Evolutionary conservation across 2,797 vertebrate genomes (phyloP).

Genomic region (Mus caroli): DNA sequence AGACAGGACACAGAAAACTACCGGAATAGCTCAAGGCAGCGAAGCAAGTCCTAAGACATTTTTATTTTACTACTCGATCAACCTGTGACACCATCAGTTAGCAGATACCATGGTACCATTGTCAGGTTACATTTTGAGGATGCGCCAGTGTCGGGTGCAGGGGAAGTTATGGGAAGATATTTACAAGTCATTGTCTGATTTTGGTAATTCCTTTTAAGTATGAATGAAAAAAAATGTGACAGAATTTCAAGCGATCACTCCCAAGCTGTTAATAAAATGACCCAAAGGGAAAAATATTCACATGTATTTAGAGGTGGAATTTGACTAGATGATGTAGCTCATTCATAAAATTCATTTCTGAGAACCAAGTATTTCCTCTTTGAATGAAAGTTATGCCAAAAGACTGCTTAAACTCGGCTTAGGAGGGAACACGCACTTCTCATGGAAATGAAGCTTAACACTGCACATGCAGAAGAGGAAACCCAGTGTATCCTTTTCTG

Average conservation of each 20-base stretch:
- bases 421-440: not conserved
- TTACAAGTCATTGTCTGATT: not conserved
- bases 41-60: not conserved
- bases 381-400: conserved; percentile 6
- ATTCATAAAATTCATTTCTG: conserved; percentile 36
- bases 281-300: not conserved
- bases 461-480: not conserved
- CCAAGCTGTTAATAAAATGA: not conserved
- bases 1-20: not conserved
- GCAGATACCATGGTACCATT: not conserved
- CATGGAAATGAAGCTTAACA: not conserved
- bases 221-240: not conserved
- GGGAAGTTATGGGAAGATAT: not conserved
- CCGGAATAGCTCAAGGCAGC: not conserved
- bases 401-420: not conserved
- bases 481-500: not conserved
- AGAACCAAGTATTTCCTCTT: not conserved
- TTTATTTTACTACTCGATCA: not conserved
- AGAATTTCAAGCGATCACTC: not conserved
- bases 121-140: not conserved
- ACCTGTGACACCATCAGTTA: not conserved
- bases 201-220: conserved; percentile 21
- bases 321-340: not conserved
- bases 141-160: not conserved
- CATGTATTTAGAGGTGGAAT: not conserved